Evolutionary conservation across 2,113 vertebrate genomes (phyloP), one percentile per base, ranked within the genome.

Genomic region (Sinocyclocheilus anophthalmus): DNA sequence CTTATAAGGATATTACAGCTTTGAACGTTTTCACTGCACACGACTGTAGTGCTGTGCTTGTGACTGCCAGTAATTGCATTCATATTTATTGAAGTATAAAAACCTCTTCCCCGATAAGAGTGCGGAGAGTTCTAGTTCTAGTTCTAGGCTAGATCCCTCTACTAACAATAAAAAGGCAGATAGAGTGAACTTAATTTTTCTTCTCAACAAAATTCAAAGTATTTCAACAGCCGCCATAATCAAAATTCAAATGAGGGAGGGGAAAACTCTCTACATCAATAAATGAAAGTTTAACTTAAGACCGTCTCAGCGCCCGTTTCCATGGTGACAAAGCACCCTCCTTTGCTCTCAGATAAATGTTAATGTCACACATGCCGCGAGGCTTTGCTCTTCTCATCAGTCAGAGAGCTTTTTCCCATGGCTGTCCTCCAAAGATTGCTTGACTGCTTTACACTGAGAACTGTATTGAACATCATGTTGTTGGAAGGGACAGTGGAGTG

Each of bases 261-360:
- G 79, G 83, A 77, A 77, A 70, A 65, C 53, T 42, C 84, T 67
- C 50, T 61, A 79, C 79, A 85, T 84, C 80, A 81, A 73, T 80
- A 81, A 88, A 87, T 86, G 87, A 88, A 88, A 89, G 85, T 87
- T 88, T 86, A 59, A 84, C 57, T 80, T 81, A 84, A 75, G 76
- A 69, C 67, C 4, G n/a, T 83, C 83, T 78, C 85, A 22, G 85
- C 76, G 24, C 30, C 22, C 22, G 86, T 91, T 87, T 84, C 88
- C 87, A 91, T 90, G 87, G 90, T 55, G 65, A 91, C 45, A 37
- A 83, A 75, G 24, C 67, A 84, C 78, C 30, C 57, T 80, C 30
- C 65, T 79, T 76, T 81, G 81, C 84, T 86, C 82, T 70, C 79
- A 61, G 79, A 85, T 82, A 72, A 73, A 77, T 79, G 30, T 59